Percentiles rank a stretch among this genome's conserved stretches.
These are phyloP conservation scores for Macrotus californicus DNA, from an alignment of 2,113 vertebrate genomes.

Conservation along the genomic window DNA sequence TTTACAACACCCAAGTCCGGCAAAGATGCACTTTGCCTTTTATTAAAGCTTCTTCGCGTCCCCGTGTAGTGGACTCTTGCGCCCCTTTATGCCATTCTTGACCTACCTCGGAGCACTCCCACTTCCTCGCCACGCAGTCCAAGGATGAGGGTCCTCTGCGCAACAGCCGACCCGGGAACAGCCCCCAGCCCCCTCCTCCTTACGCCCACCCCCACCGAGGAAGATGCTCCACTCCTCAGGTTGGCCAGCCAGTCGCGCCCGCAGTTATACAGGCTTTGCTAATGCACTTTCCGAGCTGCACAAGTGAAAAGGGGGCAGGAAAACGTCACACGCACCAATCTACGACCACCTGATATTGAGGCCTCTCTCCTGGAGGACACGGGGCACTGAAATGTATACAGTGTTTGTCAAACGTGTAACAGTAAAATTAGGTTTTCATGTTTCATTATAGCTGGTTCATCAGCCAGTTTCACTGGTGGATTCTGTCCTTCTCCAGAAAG, in stretches of 20 bases:
- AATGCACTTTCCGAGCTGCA: neutral
- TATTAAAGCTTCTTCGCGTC: neutral
- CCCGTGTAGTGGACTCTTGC: neutral
- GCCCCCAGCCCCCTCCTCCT: neutral
- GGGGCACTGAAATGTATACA: neutral
- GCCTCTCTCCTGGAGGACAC: neutral
- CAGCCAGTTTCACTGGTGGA: neutral
- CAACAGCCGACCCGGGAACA: neutral
- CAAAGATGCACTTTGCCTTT: neutral
- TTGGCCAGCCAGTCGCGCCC: neutral
- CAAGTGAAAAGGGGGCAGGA: neutral
- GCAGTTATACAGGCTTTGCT: neutral
- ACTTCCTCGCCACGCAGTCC: neutral
- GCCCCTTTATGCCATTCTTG: neutral
- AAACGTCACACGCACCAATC: neutral
- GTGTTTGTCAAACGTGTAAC: neutral
- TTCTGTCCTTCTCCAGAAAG: neutral
- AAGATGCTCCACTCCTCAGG: neutral
- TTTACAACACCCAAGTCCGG: neutral
- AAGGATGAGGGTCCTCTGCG: neutral
- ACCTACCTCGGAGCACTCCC: neutral
- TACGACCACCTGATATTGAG: neutral
- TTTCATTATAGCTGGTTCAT: neutral
- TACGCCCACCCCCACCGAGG: neutral
- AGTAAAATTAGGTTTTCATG: neutral